Conservation (phyloP, 1,140 invertebrate species). For the Anadara kagoshimensis region DNA sequence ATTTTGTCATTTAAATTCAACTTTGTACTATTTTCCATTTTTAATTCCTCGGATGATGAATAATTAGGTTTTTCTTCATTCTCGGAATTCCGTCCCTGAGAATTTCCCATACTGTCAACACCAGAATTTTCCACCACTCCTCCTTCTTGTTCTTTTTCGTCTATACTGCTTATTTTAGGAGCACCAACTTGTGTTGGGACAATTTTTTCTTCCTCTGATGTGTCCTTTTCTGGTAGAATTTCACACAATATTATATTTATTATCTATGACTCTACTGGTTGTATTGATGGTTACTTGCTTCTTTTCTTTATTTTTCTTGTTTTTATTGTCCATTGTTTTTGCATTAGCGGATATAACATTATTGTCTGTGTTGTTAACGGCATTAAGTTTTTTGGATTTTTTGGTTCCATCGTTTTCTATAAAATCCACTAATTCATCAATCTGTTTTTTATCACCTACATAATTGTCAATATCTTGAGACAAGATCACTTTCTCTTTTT, state of each 20-base stretch:
- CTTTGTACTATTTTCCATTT: too few species aligned
- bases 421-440: slow-evolving; percentile 59
- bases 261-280: not conserved
- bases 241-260: too few species aligned
- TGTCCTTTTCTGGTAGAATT: too few species aligned
- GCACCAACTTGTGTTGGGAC: too few species aligned
- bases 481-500: slow-evolving; percentile 38
- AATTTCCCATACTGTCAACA: slow-evolving; percentile 19
- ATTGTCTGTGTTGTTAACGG: slow-evolving; percentile 33
- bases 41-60: too few species aligned
- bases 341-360: slow-evolving; percentile 22
- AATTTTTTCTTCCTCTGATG: too few species aligned
- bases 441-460: slow-evolving; percentile 47
- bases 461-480: slow-evolving; percentile 59
- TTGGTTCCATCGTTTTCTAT: slow-evolving; percentile 53
- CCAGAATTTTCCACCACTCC: slow-evolving; percentile 13
- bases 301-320: slow-evolving; percentile 57
- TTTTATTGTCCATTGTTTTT: slow-evolving; percentile 49
- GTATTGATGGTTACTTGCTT: slow-evolving; percentile 36
- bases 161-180: not conserved
- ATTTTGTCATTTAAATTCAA: too few species aligned
- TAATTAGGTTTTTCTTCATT: not conserved
- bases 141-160: slow-evolving; percentile 16
- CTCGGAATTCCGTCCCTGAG: slow-evolving; percentile 9
- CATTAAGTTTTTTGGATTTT: slow-evolving; percentile 45